Conservation (phyloP, 2,113 vertebrate genomes). For the Clarias macrocephalus region DNA sequence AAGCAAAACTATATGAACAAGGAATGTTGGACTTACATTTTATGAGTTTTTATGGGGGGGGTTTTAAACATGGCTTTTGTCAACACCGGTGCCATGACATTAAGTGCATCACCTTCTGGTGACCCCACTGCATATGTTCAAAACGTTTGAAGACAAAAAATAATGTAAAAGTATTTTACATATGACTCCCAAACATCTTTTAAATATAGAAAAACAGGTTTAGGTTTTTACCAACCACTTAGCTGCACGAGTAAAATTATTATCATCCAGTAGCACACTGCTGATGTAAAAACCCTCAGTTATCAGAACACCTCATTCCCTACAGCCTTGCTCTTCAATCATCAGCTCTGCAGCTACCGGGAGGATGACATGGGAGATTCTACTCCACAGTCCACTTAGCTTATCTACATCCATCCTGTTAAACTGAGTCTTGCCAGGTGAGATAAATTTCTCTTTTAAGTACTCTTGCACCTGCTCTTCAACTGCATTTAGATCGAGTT, state of each 20-base stretch:
- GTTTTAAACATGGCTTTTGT: background rate
- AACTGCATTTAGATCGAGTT: conserved; percentile 65
- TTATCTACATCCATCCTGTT: conserved; percentile 76
- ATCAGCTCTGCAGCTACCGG: conserved; percentile 66
- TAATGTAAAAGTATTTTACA: background rate
- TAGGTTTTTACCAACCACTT: background rate
- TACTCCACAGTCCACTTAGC: conserved; percentile 76
- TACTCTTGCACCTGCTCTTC: conserved; percentile 90
- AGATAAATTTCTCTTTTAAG: conserved; percentile 76
- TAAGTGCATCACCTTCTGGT: background rate
- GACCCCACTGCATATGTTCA: background rate
- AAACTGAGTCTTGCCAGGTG: conserved; percentile 56
- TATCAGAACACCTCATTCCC: background rate
- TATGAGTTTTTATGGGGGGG: too few relatives aligned
- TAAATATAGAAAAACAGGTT: background rate
- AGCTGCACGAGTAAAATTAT: conserved; percentile 18
- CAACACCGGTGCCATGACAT: background rate
- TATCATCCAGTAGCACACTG: background rate
- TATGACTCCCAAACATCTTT: background rate
- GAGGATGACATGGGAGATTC: conserved; percentile 76
- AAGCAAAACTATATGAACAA: background rate
- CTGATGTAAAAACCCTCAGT: background rate
- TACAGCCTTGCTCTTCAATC: conserved; percentile 61
- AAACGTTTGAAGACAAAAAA: background rate
- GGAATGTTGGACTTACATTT: background rate